Evolutionary conservation across 2,888 invertebrate species (phyloP).

Genomic region (Cheilosia scutellata): DNA sequence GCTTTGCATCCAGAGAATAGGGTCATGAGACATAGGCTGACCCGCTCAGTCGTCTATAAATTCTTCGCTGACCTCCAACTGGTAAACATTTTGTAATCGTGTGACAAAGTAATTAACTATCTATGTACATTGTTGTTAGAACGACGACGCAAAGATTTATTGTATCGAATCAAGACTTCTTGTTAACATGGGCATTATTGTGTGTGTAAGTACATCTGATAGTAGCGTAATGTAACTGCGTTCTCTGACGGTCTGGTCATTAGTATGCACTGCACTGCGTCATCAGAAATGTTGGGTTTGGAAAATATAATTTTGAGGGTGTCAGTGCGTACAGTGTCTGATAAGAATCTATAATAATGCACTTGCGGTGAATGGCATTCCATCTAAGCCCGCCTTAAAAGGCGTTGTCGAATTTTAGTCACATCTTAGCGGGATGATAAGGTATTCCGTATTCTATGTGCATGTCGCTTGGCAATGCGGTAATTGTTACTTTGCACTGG

Average conservation of each 20-base stretch:
- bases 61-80: conserved; percentile 32
- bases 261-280: conserved; percentile 49
- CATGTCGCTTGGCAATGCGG: conserved; percentile 29
- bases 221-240: conserved; percentile 12
- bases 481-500: conserved; percentile 23
- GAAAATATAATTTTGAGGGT: conserved; percentile 57
- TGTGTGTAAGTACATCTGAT: conserved; percentile 22
- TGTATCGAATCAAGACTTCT: conserved; percentile 7
- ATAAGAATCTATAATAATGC: conserved; percentile 54
- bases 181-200: conserved; percentile 38
- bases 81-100: conserved; percentile 27
- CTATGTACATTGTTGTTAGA: background rate
- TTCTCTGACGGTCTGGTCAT: conserved; percentile 19
- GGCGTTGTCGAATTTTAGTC: conserved; percentile 64
- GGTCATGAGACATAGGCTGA: conserved; percentile 50
- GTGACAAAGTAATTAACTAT: conserved; percentile 24
- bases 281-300: conserved; percentile 16
- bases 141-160: background rate
- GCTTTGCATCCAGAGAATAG: conserved; percentile 30
- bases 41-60: conserved; percentile 3
- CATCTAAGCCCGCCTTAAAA: background rate
- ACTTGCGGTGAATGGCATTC: conserved; percentile 50
- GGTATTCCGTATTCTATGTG: conserved; percentile 25
- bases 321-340: conserved; percentile 32
- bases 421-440: conserved; percentile 58